These are phyloP conservation scores for Cliona cf. orientalis DNA, from an alignment of 37 sponge, comb jelly and placozoan species.

Conservation along the genomic window DNA sequence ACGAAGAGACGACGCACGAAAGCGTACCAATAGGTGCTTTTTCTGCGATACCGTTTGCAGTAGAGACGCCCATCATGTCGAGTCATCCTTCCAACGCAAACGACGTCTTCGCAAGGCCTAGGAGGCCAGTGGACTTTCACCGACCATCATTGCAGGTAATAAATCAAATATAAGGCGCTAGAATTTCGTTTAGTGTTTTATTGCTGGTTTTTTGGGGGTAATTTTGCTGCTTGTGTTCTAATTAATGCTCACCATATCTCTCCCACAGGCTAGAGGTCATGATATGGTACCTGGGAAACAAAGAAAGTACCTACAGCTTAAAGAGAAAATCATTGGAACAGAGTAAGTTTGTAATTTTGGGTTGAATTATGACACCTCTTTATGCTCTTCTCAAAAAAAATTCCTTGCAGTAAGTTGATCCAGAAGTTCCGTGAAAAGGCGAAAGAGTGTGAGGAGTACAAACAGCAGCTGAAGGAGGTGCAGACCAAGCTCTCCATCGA, in stretches of 20 bases:
- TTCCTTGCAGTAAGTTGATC: conserved; percentile 48
- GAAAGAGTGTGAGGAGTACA: background rate
- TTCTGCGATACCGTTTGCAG: no score
- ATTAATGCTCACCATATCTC: conserved; percentile 13
- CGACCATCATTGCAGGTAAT: no score
- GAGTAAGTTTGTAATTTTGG: conserved; percentile 20
- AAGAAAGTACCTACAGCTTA: conserved; percentile 34
- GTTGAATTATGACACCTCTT: background rate
- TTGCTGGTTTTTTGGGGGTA: no score
- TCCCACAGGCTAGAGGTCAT: background rate
- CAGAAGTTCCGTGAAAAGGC: conserved; percentile 10
- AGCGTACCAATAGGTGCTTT: no score
- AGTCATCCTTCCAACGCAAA: no score
- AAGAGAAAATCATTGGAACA: conserved; percentile 35
- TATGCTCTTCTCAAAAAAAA: background rate
- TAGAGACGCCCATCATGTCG: no score
- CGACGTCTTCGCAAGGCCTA: no score
- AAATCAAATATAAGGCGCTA: no score
- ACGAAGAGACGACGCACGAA: no score
- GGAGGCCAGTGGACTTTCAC: no score
- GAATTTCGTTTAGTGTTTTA: no score
- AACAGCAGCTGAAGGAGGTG: conserved; percentile 16
- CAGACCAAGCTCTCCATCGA: conserved; percentile 18
- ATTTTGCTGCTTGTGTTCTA: background rate
- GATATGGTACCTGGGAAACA: conserved; percentile 10